Evolutionary conservation across 2,797 vertebrate species (phyloP), one percentile per base, ranked within the genome.

Genomic region (Chloroceryle amazona): DNA sequence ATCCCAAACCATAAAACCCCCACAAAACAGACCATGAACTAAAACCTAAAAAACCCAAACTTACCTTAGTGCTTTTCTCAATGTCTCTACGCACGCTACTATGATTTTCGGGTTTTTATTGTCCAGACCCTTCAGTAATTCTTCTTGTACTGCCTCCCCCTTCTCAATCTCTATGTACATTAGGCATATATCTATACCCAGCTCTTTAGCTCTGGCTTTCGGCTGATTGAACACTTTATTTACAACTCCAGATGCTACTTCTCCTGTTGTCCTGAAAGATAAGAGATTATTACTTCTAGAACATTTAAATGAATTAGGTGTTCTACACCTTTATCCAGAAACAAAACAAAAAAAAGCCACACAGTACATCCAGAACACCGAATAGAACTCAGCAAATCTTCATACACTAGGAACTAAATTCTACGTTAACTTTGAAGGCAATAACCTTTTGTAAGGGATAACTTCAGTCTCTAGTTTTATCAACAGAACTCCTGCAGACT

Each of bases 191-290:
- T 99, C 99, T 16, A 95, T 71, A 47, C 99, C 99, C 42, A 99
- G 98, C 86, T 99, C 99, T 97, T 99, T 99, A 46, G 99, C 99
- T 96, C 98, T 99, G 35, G 99, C 99, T 98, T 99, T 99, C n/a
- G 99, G 99, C 91, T 99, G 99, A 97, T 99, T 99, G 97, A 99
- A 99, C 35, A 99, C 99, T 98, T 99, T 99, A 97, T 99, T 98
- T 96, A 99, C 99, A 88, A 99, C 99, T 49, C 99, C 99, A 3
- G 99, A 99, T 4, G 99, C 99, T 93, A 99, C 99, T 97, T 99
- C 99, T 41, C 99, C 99, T 3, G 99, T 98, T 31, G 99, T 99
- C 98, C 99, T 99, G 97, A 74, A 98, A 98, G 85, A n/a, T 82
- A 10, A 84, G 6, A 73, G 33, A 7, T 10, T 10, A 58, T 91